Evolutionary conservation across 2,797 vertebrate genomes (phyloP).

Genomic region (Diplodus puntazzo): DNA sequence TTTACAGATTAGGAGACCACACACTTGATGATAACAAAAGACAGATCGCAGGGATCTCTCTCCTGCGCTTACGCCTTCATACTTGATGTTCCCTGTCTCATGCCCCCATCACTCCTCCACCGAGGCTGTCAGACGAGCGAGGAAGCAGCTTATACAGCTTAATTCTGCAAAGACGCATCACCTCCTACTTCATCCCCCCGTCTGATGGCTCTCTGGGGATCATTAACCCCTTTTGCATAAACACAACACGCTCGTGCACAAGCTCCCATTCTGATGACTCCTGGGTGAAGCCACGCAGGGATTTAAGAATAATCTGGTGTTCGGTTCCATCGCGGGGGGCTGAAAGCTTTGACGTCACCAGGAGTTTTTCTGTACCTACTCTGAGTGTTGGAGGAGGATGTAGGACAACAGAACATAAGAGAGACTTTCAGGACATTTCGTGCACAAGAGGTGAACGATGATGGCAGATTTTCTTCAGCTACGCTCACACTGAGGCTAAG

Average conservation of each 20-base stretch:
- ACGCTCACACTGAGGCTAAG: background rate
- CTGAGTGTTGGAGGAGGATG: constrained; percentile 7
- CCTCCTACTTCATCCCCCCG: constrained; percentile 72
- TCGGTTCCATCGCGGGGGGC: constrained; percentile 35
- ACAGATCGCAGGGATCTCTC: too few species aligned
- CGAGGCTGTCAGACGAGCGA: constrained; percentile 51
- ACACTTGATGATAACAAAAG: too few species aligned
- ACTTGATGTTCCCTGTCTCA: too few species aligned
- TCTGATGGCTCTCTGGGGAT: constrained; percentile 61
- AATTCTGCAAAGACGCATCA: constrained; percentile 65
- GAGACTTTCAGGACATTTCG: background rate
- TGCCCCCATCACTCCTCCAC: constrained; percentile 14
- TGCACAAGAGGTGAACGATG: background rate
- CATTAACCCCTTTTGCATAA: constrained; percentile 25
- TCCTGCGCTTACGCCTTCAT: too few species aligned
- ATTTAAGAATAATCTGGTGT: constrained; percentile 54
- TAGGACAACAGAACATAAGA: constrained; percentile 9
- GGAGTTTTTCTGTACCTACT: background rate
- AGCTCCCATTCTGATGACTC: constrained; percentile 13
- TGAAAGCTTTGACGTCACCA: constrained; percentile 42
- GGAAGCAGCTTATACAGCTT: constrained; percentile 81
- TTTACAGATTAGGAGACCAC: too few species aligned
- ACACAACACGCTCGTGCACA: constrained; percentile 11
- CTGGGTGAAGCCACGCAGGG: constrained; percentile 22
- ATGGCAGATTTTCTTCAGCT: too few species aligned